A percentile compares a stretch with the other conserved stretches of the same genome.
Evolutionary conservation across 92 coral and sea anemone species (phyloP).

Genomic region (Isaurus tuberculatus): DNA sequence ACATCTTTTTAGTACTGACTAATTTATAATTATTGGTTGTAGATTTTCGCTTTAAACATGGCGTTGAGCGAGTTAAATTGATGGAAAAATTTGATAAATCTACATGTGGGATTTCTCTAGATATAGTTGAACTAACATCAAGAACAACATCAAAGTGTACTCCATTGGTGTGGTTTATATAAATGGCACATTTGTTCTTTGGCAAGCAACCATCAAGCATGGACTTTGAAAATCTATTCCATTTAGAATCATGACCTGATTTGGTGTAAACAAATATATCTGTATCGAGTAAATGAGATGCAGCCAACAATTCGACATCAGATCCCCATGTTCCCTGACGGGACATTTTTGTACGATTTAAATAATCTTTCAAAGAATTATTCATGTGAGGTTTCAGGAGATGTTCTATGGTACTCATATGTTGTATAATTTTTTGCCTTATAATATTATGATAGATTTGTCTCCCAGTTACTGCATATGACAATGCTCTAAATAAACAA

Average conservation of each 20-base stretch:
- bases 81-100: slow-evolving; percentile 4
- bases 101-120: slow-evolving; percentile 11
- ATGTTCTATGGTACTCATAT: slow-evolving; percentile 11
- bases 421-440: slow-evolving; percentile 5
- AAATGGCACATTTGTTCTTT: slow-evolving; percentile 41
- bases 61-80: background rate
- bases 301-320: slow-evolving; percentile 24
- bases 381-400: slow-evolving; percentile 48
- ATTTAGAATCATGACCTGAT: slow-evolving; percentile 49
- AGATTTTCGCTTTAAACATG: slow-evolving; percentile 8
- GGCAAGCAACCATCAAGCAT: slow-evolving; percentile 57
- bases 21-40: background rate
- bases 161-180: slow-evolving; percentile 67
- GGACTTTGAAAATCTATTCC: slow-evolving; percentile 68
- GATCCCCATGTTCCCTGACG: slow-evolving; percentile 38
- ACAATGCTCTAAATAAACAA: slow-evolving; percentile 28
- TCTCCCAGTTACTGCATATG: slow-evolving; percentile 27
- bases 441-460: slow-evolving; percentile 18
- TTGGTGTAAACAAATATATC: slow-evolving; percentile 62
- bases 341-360: slow-evolving; percentile 48
- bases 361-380: slow-evolving; percentile 45
- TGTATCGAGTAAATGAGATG: slow-evolving; percentile 31
- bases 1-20: background rate
- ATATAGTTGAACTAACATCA: slow-evolving; percentile 52
- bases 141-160: slow-evolving; percentile 78